A percentile compares a stretch with the other conserved stretches of the same genome.
These are phyloP conservation scores for Cairina moschata DNA, from an alignment of 2,113 vertebrate genomes.

Conservation along the genomic window DNA sequence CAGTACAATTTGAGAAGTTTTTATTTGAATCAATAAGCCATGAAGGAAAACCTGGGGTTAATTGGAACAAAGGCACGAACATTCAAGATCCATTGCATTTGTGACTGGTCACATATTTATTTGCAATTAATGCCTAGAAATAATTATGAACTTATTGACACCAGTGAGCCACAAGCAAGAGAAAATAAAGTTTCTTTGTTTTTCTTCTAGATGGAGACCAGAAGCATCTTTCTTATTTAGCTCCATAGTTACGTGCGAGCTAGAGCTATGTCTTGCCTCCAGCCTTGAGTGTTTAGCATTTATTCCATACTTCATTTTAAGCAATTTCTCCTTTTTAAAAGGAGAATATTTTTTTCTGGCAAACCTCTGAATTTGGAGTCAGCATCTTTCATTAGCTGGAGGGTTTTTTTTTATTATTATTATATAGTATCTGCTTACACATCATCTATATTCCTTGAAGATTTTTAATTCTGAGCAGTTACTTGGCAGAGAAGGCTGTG, in stretches of 20 bases:
- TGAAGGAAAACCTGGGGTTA: background rate
- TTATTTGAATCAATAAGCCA: background rate
- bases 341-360: background rate
- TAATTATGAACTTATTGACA: background rate
- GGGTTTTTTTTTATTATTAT: background rate
- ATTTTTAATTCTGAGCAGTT: background rate
- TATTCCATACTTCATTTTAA: background rate
- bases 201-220: background rate
- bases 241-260: background rate
- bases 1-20: background rate
- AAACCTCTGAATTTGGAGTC: background rate
- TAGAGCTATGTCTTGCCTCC: background rate
- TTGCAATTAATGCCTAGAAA: background rate
- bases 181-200: background rate
- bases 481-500: background rate
- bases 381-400: background rate
- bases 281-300: background rate
- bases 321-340: background rate
- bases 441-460: background rate
- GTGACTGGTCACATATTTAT: background rate
- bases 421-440: background rate
- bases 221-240: background rate
- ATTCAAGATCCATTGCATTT: background rate
- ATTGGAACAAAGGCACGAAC: background rate
- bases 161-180: background rate